Evolutionary conservation across 2,113 vertebrate genomes (phyloP).

Genomic region (Bos javanicus): DNA sequence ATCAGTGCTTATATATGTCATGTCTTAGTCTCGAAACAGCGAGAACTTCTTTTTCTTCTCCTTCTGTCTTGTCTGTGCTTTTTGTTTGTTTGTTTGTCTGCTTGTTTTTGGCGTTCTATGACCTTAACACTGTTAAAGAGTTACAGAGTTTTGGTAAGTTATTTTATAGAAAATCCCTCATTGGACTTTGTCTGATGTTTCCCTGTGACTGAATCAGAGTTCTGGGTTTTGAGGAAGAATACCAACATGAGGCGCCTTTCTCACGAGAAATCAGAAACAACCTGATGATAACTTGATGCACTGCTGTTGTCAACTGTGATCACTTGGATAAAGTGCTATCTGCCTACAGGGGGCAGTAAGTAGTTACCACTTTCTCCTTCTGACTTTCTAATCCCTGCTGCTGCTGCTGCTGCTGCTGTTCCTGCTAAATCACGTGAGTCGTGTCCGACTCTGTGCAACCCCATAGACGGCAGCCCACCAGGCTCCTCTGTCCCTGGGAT

Average conservation of each 20-base stretch:
- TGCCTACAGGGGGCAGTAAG: not conserved
- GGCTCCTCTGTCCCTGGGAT: too few relatives aligned
- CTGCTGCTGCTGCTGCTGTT: too few relatives aligned
- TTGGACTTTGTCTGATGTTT: not conserved
- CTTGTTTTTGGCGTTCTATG: not conserved
- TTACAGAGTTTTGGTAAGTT: not conserved
- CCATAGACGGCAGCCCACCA: too few relatives aligned
- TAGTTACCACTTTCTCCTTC: not conserved
- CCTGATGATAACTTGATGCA: not conserved
- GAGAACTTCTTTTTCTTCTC: not conserved
- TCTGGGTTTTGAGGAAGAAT: not conserved
- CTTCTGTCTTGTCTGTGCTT: too few relatives aligned
- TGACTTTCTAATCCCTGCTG: not conserved
- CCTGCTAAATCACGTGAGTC: too few relatives aligned
- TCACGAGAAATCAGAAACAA: rapidly evolving
- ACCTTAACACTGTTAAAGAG: not conserved
- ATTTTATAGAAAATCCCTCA: not conserved
- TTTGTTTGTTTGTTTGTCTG: not conserved
- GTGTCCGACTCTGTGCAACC: too few relatives aligned
- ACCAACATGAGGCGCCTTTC: not conserved
- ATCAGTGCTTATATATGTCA: not conserved
- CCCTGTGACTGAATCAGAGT: not conserved
- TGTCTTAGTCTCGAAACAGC: not conserved
- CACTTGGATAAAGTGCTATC: not conserved
- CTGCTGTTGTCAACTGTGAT: not conserved